phyloP scores from a whole-genome alignment of 2,113 vertebrate genomes.

The Gallinago paraguaiae region DNA sequence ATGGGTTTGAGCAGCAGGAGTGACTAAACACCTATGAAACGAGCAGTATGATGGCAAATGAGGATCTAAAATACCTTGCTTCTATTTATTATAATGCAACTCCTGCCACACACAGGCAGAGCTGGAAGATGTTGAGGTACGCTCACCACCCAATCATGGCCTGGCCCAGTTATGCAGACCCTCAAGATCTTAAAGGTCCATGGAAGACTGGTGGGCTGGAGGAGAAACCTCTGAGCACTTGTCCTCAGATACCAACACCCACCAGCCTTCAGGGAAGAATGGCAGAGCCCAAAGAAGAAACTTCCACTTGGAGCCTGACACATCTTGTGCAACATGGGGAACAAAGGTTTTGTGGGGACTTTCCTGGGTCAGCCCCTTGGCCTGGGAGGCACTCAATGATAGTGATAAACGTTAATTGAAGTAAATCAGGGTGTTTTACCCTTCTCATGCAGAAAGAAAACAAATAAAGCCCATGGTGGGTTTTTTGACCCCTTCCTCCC shows the following conservation, averaged over 20 bases:
- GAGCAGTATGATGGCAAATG: not conserved
- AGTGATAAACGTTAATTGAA: not conserved
- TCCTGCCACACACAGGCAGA: not conserved
- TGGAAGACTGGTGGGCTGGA: not conserved
- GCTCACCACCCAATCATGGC: not conserved
- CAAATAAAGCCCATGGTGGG: not conserved
- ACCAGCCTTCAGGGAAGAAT: not conserved
- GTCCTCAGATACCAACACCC: not conserved
- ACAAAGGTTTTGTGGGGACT: not conserved
- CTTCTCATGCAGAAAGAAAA: not conserved
- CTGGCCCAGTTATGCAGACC: too few relatives aligned
- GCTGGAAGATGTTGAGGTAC: not conserved
- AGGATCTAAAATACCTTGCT: not conserved
- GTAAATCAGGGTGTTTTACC: not conserved
- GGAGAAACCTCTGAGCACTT: not conserved
- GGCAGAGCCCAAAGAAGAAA: not conserved
- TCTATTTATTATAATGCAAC: not conserved
- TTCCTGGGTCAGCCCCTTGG: not conserved
- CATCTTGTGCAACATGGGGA: not conserved
- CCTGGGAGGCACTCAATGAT: not conserved
- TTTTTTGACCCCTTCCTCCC: fast-evolving
- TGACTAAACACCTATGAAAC: not conserved
- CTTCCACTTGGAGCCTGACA: not conserved
- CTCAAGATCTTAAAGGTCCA: not conserved
- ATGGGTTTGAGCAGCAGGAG: not conserved